Base-by-base conservation (phyloP, 2,888 invertebrate species). In the Shargacucullia verbasci region DNA sequence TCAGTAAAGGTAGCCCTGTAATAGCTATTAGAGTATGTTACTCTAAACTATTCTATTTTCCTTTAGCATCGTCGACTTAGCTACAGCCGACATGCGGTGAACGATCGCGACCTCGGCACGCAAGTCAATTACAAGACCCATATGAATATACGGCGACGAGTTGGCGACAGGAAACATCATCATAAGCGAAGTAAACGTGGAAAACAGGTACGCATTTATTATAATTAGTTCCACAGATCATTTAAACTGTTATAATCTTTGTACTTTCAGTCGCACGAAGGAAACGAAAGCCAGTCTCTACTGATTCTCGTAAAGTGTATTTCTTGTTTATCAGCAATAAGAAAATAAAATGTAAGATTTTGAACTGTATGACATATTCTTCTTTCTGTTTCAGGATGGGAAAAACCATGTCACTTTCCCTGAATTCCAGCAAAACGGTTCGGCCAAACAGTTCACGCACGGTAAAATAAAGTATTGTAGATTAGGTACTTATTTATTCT, bases 321-420 rank as follows among this genome's bases (percentile, higher is more conserved):
- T 29, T 9, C 7, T 29, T 29, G 9, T 29, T n/a, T n/a, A n/a
- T n/a, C n/a, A n/a, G n/a, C 7, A 29, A 29, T 8, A 7, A 29
- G 29, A 29, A n/a, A 29, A 9, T 29, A 9, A 29, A 1, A 29
- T 29, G 2, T 29, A 29, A 1, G 8, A 6, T 9, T 4, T 29
- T 29, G 7, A 9, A 29, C 7, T 9, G 7, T 29, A 29, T 29
- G 7, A 4, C 7, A 4, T 27, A 29, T 11, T 1, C 50, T 63
- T 43, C 55, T 39, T 44, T 65, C 70, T 57, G 53, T 94, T 95
- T 63, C 94, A 97, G 97, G 97, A 97, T 88, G 97, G 97, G 80
- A 97, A 97, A 94, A 97, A 97, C 89, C 97, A 97, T 92, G 98
- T 98, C 78, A 97, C 97, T 89, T 98, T 98, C 94, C 97, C 97